These are phyloP conservation scores for Philopotamus ludificatus DNA, from an alignment of 1,140 invertebrate genomes.

Conservation along the genomic window DNA sequence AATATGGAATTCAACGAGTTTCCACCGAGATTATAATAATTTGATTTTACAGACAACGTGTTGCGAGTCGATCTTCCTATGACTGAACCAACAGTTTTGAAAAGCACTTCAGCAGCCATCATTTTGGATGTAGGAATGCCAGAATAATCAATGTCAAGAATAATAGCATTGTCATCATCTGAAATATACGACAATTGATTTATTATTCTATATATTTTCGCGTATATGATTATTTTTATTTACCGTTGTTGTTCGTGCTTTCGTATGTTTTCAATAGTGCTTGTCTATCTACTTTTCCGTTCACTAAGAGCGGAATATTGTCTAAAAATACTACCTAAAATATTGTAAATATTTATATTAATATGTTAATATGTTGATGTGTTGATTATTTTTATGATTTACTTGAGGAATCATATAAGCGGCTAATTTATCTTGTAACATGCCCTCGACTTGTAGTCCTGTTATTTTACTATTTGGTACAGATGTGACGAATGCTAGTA, in stretches of 20 bases:
- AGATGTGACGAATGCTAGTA: slow-evolving; percentile 71
- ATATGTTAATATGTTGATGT: slow-evolving; percentile 15
- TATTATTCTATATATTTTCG: slow-evolving; percentile 4
- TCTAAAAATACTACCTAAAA: slow-evolving; percentile 67
- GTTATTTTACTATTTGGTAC: slow-evolving; percentile 55
- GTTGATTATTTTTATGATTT: slow-evolving; percentile 20
- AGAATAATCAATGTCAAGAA: slow-evolving; percentile 61
- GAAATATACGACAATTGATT: slow-evolving; percentile 28
- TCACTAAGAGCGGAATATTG: slow-evolving; percentile 73
- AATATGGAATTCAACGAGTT: slow-evolving; percentile 84
- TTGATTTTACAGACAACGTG: slow-evolving; percentile 60
- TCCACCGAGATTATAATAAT: slow-evolving; percentile 82
- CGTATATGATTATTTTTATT: slow-evolving; percentile 28
- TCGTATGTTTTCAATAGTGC: slow-evolving; percentile 70
- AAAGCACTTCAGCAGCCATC: slow-evolving; percentile 65
- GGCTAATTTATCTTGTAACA: slow-evolving; percentile 63
- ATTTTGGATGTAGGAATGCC: slow-evolving; percentile 61
- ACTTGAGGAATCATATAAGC: slow-evolving; percentile 77
- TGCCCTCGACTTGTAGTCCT: slow-evolving; percentile 63
- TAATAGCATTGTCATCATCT: slow-evolving; percentile 51
- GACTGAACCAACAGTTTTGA: slow-evolving; percentile 69
- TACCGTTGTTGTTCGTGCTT: slow-evolving; percentile 64
- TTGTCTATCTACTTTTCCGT: slow-evolving; percentile 84
- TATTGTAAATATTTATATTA: background rate
- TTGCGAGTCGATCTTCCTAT: slow-evolving; percentile 62